Evolutionary conservation across 2,797 vertebrate genomes (phyloP).

Genomic region (Staurois parvus): DNA sequence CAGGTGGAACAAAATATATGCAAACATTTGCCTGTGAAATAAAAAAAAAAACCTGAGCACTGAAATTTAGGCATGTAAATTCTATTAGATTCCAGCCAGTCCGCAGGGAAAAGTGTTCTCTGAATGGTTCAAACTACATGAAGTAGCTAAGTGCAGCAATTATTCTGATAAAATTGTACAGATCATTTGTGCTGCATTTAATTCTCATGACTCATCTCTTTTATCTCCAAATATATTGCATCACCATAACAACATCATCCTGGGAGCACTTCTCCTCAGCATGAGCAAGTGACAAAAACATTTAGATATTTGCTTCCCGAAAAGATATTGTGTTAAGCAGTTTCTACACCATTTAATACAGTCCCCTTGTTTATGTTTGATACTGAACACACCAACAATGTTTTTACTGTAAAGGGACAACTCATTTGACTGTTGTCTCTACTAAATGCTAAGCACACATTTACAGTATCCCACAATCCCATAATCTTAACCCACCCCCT

Average conservation of each 20-base stretch:
- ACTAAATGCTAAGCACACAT: no score
- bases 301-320: neutral
- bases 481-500: no score
- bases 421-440: no score
- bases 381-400: neutral
- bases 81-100: neutral
- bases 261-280: neutral
- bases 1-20: no score
- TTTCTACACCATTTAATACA: neutral
- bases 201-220: neutral
- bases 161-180: conserved; percentile 17
- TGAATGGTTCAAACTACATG: neutral
- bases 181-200: neutral
- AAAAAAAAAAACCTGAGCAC: no score
- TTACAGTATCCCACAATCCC: no score
- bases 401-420: no score
- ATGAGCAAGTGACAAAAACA: neutral
- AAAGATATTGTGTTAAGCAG: neutral
- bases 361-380: neutral
- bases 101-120: neutral
- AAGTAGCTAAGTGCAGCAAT: neutral
- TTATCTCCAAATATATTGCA: neutral
- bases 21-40: no score
- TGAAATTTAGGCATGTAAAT: neutral
- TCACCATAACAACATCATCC: conserved; percentile 40